phyloP scores from a whole-genome alignment of 2,113 vertebrate genomes.

The Carassius gibelio region DNA sequence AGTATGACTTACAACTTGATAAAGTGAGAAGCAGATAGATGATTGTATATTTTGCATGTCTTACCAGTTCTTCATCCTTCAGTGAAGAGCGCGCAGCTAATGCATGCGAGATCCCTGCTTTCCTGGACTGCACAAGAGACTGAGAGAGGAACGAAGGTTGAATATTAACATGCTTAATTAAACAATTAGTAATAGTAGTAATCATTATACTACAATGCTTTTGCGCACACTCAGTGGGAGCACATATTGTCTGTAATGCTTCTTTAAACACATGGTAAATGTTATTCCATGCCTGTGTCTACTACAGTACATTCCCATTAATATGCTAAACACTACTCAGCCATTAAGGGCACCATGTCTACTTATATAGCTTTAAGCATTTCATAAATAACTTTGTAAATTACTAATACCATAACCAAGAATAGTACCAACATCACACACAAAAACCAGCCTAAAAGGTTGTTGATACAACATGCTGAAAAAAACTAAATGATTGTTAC shows the following conservation, averaged over 20 bases:
- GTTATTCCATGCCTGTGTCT: neutral
- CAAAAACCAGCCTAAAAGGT: neutral
- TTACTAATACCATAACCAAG: neutral
- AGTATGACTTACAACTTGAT: neutral
- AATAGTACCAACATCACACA: neutral
- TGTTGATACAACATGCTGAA: neutral
- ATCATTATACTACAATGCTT: neutral
- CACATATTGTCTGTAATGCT: neutral
- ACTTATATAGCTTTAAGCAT: neutral
- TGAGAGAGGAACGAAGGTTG: conserved; percentile 62
- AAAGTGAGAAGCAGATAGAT: neutral
- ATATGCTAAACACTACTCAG: neutral
- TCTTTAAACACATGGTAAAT: neutral
- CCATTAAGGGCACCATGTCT: neutral
- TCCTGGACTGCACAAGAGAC: conserved; percentile 95
- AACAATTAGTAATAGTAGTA: neutral
- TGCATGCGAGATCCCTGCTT: conserved; percentile 89
- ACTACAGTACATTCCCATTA: neutral
- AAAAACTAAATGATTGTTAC: neutral
- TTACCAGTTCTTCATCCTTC: conserved; percentile 96
- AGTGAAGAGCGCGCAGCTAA: conserved; percentile 90
- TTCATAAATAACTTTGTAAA: neutral
- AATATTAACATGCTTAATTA: neutral
- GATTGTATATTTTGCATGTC: conserved; percentile 58
- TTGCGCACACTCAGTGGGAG: neutral